Evolutionary conservation across 2,113 vertebrate species (phyloP).

Genomic region (Physeter macrocephalus): DNA sequence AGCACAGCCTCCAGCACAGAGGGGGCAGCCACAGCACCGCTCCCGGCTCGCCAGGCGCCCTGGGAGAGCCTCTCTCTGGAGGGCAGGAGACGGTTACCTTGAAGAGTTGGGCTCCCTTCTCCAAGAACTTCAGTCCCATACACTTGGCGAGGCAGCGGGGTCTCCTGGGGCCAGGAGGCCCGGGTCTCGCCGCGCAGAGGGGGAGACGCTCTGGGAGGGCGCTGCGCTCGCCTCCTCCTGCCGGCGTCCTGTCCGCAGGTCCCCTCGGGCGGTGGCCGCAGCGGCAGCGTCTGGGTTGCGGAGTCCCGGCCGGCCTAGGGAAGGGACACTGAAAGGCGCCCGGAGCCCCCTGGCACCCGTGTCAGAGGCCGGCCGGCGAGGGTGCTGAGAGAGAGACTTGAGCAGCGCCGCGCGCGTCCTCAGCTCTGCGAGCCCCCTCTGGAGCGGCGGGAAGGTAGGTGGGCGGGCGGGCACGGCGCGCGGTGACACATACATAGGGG

Average conservation of each 20-base stretch:
- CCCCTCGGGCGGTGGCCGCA: slow-evolving; percentile 78
- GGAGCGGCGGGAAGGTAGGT: slow-evolving; percentile 81
- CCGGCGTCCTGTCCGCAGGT: slow-evolving; percentile 77
- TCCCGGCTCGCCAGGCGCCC: background rate
- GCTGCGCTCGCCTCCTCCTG: slow-evolving; percentile 46
- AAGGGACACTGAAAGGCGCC: slow-evolving; percentile 76
- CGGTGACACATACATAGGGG: slow-evolving; percentile 70
- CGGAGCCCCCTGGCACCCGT: slow-evolving; percentile 35
- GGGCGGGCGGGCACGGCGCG: slow-evolving; percentile 77
- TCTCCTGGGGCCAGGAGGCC: background rate
- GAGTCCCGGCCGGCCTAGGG: slow-evolving; percentile 72
- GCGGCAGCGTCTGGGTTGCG: slow-evolving; percentile 74
- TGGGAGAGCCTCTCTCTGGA: background rate
- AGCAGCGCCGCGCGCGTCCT: slow-evolving; percentile 80
- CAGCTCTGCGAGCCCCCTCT: slow-evolving; percentile 80
- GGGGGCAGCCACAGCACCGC: background rate
- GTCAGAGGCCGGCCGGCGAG: slow-evolving; percentile 78
- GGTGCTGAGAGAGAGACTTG: slow-evolving; percentile 75
- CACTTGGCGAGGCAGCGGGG: slow-evolving; percentile 74
- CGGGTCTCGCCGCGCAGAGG: slow-evolving; percentile 62
- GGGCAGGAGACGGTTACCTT: slow-evolving; percentile 76
- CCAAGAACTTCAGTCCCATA: slow-evolving; percentile 81
- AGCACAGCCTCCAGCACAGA: slow-evolving; percentile 5
- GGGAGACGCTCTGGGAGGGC: slow-evolving; percentile 2
- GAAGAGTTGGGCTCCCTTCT: slow-evolving; percentile 78